A percentile compares a stretch with the other conserved stretches of the same genome.
These are phyloP conservation scores for Tetragonisca angustula DNA, from an alignment of 2,888 invertebrate species.

Conservation along the genomic window DNA sequence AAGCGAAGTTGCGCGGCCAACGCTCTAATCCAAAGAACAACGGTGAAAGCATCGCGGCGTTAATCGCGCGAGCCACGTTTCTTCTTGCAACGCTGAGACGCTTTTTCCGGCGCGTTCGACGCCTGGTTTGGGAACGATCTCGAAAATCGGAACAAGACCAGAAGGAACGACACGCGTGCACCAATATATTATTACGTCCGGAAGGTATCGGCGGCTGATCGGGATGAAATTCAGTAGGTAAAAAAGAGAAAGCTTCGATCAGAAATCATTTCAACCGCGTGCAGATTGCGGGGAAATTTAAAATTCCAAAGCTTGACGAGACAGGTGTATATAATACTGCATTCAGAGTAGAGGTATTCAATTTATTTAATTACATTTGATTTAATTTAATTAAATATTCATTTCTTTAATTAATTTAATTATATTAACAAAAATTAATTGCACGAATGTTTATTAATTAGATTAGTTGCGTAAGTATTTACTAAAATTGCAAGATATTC, in stretches of 20 bases:
- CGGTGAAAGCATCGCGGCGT: constrained; percentile 64
- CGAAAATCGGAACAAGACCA: not conserved
- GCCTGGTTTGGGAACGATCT: not conserved
- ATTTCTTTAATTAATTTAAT: no score
- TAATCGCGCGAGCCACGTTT: constrained; percentile 47
- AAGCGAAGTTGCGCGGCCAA: constrained; percentile 66
- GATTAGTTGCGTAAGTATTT: no score
- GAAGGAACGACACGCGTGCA: not conserved
- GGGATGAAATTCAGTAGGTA: not conserved
- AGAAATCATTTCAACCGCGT: no score
- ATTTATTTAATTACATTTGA: no score
- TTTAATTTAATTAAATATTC: no score
- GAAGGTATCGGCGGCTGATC: not conserved
- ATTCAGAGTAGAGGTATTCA: no score
- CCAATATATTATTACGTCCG: not conserved
- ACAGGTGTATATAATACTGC: no score
- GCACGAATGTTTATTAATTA: no score
- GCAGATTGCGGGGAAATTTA: no score
- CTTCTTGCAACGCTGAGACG: not conserved
- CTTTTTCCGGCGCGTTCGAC: not conserved
- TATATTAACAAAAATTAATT: no score
- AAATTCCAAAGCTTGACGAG: no score
- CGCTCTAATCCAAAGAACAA: constrained; percentile 58
- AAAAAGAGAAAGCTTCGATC: no score
- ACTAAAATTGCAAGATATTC: not conserved